A percentile compares a stretch with the other conserved stretches of the same genome.
Conservation (phyloP, 1,140 invertebrate genomes). For the Formica exsecta region DNA sequence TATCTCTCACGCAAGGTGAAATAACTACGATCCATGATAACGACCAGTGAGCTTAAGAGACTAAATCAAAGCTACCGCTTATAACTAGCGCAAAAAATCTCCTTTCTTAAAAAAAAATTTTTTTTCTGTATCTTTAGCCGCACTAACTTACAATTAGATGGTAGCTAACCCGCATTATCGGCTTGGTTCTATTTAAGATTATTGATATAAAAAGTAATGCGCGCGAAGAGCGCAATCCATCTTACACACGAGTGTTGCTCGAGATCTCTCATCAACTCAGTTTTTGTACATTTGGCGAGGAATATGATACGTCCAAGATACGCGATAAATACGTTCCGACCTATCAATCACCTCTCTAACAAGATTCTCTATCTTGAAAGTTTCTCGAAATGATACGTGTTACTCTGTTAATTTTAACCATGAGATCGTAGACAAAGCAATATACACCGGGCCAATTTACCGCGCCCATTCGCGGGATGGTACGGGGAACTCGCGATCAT, state of each 20-base stretch:
- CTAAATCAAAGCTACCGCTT: conserved; percentile 12
- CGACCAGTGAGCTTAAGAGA: not conserved
- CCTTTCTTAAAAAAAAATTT: too few species aligned
- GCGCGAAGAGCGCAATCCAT: not conserved
- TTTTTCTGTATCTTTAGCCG: not conserved
- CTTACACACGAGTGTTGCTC: not conserved
- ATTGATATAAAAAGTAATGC: not conserved
- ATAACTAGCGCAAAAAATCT: too few species aligned
- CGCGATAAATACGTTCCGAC: conserved; percentile 20
- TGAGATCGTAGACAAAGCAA: not conserved
- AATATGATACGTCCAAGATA: not conserved
- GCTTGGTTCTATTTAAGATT: not conserved
- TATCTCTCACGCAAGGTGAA: conserved; percentile 32
- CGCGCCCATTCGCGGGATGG: too few species aligned
- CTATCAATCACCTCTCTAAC: not conserved
- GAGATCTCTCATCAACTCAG: conserved; percentile 7
- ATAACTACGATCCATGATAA: conserved; percentile 35
- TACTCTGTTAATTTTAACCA: not conserved
- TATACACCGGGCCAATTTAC: not conserved
- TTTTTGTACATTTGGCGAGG: not conserved
- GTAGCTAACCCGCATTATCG: not conserved
- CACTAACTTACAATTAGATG: not conserved
- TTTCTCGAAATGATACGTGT: conserved; percentile 7
- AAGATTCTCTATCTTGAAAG: not conserved
- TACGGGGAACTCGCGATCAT: conserved; percentile 18